Base-by-base conservation (phyloP, 2,113 vertebrate genomes). In the Tyrannus savana region DNA sequence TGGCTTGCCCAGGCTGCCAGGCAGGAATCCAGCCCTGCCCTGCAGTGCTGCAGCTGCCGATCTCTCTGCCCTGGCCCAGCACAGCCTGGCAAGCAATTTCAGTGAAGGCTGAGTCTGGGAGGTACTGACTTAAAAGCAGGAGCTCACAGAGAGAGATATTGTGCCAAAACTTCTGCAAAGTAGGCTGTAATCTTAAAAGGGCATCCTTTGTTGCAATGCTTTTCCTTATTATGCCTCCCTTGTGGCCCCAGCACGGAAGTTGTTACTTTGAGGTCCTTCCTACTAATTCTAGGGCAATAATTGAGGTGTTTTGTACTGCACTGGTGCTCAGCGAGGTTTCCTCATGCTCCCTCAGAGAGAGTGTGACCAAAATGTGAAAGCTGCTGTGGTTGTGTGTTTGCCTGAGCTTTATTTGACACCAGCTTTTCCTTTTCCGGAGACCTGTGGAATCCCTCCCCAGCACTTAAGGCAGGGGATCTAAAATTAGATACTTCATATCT, bases 401-500 rank as follows among this genome's bases (percentile, higher is more conserved):
- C 47, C 55, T 0, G 6, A 59, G 35, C 41, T 92, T 75, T 46
- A 14, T 77, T 91, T 91, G 84, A 64, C 1, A 16, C 47, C 8
- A n/a, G 55, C 66, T 94, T 93, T 96, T 68, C 88, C 4, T 94
- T 94, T 96, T 72, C 90, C 4, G 0, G 6, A 95, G 75, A 63
- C 79, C 62, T 92, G 73, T 93, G 80, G 73, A 95, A 96, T 89
- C 73, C 80, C 60, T 86, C 69, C 44, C 39, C 4, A 2, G 8
- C 63, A 53, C 49, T 90, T 88, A 49, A 84, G 83, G 71, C 3
- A 7, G 80, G 76, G 52, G 60, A 64, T 84, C 93, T 96, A 96
- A 96, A 96, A 93, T 96, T 96, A 96, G 95, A 60, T 63, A 75
- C 90, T 86, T 85, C 41, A 2, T 97, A 97, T 96, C 96, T 97